Evolutionary conservation across 2,797 vertebrate genomes (phyloP).

Genomic region (Ceyx erithaca): DNA sequence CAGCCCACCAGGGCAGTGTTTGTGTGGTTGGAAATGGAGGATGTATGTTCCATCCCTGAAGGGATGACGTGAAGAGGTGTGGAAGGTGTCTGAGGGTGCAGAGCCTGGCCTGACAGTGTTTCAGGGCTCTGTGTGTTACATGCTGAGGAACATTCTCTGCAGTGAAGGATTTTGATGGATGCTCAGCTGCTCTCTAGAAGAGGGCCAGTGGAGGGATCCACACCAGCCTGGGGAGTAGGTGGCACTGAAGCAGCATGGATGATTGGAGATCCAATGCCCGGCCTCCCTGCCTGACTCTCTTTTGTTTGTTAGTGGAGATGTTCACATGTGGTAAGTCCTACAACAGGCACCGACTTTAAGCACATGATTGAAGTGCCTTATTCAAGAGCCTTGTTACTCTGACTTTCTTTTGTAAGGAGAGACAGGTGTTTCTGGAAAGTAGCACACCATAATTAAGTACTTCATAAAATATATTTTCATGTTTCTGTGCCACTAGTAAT

Average conservation of each 20-base stretch:
- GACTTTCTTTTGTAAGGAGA: neutral
- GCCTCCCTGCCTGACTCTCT: neutral
- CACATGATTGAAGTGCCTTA: neutral
- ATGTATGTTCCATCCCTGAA: accelerated
- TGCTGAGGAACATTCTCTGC: neutral
- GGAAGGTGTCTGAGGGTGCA: neutral
- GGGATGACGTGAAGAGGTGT: neutral
- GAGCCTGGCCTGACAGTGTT: neutral
- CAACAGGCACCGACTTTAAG: accelerated
- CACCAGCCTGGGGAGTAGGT: neutral
- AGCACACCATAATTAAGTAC: neutral
- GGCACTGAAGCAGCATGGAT: accelerated
- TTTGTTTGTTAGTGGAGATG: neutral
- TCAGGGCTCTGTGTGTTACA: neutral
- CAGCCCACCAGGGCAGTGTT: neutral
- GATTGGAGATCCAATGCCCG: neutral
- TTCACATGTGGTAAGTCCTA: neutral
- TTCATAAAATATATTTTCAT: neutral
- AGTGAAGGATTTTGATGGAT: neutral
- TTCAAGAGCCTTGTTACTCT: neutral
- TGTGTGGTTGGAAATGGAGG: neutral
- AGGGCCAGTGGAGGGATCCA: neutral
- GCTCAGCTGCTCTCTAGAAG: neutral
- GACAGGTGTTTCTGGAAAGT: neutral
- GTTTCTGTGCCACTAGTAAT: neutral